These are phyloP conservation scores for Laupala kohalensis DNA, from an alignment of 1,140 invertebrate genomes.

Conservation along the genomic window DNA sequence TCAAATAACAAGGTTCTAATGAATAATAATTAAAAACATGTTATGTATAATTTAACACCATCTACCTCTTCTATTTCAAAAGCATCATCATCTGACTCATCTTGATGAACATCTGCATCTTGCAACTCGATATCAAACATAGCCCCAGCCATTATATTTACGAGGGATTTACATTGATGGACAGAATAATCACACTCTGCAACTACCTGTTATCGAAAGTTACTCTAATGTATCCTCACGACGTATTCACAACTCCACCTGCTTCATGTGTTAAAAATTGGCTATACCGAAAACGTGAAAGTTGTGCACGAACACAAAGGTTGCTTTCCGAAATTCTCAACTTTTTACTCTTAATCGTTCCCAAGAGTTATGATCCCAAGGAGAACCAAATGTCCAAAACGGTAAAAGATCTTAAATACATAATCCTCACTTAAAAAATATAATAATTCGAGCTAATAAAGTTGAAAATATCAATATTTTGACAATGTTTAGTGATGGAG, in stretches of 20 bases:
- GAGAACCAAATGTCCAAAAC: no score
- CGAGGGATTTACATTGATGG: constrained; percentile 11
- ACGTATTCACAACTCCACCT: constrained; percentile 8
- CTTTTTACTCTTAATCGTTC: no score
- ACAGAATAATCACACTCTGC: background rate
- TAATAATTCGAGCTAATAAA: no score
- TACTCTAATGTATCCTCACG: background rate
- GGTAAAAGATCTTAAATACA: no score
- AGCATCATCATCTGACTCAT: constrained; percentile 64
- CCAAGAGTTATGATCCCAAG: no score
- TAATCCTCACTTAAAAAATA: no score
- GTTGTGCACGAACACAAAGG: background rate
- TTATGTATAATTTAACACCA: no score
- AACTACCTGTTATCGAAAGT: background rate
- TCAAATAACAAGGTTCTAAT: no score
- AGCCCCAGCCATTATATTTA: constrained; percentile 50
- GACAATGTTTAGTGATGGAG: no score
- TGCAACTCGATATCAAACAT: constrained; percentile 83
- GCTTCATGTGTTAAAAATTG: constrained; percentile 9
- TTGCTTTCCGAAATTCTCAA: background rate
- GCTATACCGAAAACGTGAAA: background rate
- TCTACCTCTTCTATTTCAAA: constrained; percentile 67
- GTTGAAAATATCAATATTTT: no score
- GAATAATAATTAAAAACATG: no score
- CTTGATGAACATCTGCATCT: constrained; percentile 52